These are phyloP conservation scores for Macrobrachium rosenbergii DNA, from an alignment of 1,140 invertebrate genomes.

Conservation along the genomic window DNA sequence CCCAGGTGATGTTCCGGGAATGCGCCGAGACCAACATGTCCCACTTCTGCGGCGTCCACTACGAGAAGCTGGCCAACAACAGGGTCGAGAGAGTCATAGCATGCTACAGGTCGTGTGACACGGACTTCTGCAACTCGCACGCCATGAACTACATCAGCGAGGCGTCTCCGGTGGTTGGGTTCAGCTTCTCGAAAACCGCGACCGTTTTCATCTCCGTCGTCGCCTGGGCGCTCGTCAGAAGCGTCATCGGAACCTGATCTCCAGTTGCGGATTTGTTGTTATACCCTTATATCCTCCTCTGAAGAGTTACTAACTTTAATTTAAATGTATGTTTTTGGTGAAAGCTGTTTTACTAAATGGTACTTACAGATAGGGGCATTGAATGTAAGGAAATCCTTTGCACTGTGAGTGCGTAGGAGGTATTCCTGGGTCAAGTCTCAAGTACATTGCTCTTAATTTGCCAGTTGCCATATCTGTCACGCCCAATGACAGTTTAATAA, in stretches of 20 bases:
- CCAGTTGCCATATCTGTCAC: too few species aligned
- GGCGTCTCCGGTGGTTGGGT: not conserved
- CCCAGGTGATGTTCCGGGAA: conserved; percentile 48
- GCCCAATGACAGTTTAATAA: too few species aligned
- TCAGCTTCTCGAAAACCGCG: not conserved
- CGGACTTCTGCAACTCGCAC: conserved; percentile 53
- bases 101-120: conserved; percentile 50
- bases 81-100: conserved; percentile 49
- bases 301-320: too few species aligned
- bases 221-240: not conserved
- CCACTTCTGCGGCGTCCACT: conserved; percentile 54
- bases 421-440: too few species aligned
- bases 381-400: too few species aligned
- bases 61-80: conserved; percentile 52
- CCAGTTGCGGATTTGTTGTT: not conserved
- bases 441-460: too few species aligned
- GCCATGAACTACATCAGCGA: conserved; percentile 42
- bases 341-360: too few species aligned
- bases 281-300: too few species aligned
- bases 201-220: not conserved
- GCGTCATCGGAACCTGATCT: conserved; percentile 14
- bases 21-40: conserved; percentile 60
- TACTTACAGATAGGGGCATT: too few species aligned
- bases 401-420: too few species aligned
- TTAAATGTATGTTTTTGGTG: too few species aligned